A percentile compares a stretch with the other conserved stretches of the same genome.
Conservation (phyloP, 2,797 vertebrate genomes). For the Epinephelus malabaricus region DNA sequence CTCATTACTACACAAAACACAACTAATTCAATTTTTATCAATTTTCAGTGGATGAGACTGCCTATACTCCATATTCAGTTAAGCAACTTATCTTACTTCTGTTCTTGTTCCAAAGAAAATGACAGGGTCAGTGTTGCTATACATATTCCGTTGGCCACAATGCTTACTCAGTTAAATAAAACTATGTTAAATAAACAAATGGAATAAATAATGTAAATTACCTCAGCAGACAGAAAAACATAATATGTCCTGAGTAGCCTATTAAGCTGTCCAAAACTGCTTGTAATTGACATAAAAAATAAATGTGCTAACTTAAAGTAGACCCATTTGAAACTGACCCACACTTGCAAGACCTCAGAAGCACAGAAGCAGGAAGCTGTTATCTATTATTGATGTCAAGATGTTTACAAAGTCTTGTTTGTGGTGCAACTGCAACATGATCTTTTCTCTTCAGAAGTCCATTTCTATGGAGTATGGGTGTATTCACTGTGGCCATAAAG, state of each 20-base stretch:
- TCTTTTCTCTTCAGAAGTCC: constrained; percentile 11
- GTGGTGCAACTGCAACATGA: constrained; percentile 26
- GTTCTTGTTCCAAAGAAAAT: not conserved
- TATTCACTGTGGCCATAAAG: not conserved
- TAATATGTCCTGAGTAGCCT: not conserved
- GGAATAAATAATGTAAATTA: not conserved
- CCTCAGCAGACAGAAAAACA: not conserved
- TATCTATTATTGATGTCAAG: constrained; percentile 43
- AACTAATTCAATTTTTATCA: too few species aligned
- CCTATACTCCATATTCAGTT: not conserved
- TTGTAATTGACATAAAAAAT: not conserved
- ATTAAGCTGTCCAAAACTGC: not conserved
- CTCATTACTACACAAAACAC: too few species aligned
- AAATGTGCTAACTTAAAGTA: constrained; percentile 6
- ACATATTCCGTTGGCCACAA: not conserved
- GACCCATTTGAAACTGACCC: constrained; percentile 1
- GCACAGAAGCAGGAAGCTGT: constrained; percentile 24
- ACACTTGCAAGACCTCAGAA: not conserved
- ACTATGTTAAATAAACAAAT: not conserved
- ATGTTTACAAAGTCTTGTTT: constrained; percentile 37
- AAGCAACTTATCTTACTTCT: not conserved
- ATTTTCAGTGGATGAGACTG: not conserved
- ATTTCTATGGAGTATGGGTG: not conserved
- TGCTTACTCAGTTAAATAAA: not conserved
- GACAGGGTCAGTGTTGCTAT: not conserved